These are phyloP conservation scores for Pipistrellus pygmaeus DNA, from an alignment of 2,797 vertebrate genomes.

Conservation along the genomic window DNA sequence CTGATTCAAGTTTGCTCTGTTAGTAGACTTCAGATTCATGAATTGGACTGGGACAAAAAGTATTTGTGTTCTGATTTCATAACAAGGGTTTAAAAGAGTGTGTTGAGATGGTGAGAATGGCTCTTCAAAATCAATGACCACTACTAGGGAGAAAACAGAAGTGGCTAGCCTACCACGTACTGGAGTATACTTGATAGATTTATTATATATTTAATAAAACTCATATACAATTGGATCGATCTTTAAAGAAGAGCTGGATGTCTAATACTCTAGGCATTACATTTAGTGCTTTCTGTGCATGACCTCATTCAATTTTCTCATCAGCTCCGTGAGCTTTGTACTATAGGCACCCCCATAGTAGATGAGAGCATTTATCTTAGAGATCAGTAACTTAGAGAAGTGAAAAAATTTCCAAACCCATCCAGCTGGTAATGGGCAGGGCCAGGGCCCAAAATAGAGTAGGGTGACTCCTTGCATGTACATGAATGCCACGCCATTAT, in stretches of 20 bases:
- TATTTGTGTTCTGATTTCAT: conserved; percentile 6
- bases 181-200: background rate
- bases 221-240: background rate
- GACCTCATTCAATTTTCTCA: background rate
- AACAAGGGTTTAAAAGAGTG: background rate
- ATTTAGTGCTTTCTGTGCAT: background rate
- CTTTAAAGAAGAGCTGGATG: background rate
- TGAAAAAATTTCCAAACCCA: conserved; percentile 9
- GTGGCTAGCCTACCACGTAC: background rate
- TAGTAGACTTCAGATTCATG: background rate
- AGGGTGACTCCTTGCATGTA: background rate
- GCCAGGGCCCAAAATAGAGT: background rate
- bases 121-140: background rate
- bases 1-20: background rate
- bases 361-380: background rate
- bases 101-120: background rate
- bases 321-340: background rate
- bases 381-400: conserved; percentile 24
- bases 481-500: background rate
- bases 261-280: background rate
- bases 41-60: conserved; percentile 26
- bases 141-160: background rate
- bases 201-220: background rate
- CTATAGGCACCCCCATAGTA: background rate
- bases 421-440: background rate